Evolutionary conservation across 1,140 invertebrate genomes (phyloP).

Genomic region (Atta colombica): DNA sequence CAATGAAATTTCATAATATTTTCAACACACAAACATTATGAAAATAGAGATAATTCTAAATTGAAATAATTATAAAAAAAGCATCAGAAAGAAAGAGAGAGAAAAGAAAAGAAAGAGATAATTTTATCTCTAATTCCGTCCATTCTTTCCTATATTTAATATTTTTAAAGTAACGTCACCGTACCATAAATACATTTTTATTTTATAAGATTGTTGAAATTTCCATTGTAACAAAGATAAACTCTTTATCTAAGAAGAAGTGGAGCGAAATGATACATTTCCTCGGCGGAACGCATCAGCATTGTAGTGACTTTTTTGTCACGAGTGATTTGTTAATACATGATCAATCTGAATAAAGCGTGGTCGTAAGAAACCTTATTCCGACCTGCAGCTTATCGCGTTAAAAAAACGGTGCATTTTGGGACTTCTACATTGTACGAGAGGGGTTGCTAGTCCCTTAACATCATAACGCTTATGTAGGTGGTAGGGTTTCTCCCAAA

Average conservation of each 20-base stretch:
- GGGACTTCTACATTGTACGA: slow-evolving; percentile 63
- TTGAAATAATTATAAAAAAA: background rate
- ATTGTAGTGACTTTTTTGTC: background rate
- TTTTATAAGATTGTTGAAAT: background rate
- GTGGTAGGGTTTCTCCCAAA: slow-evolving; percentile 46
- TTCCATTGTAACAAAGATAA: background rate
- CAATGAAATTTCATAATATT: background rate
- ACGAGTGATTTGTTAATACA: slow-evolving; percentile 69
- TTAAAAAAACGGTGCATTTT: slow-evolving; percentile 71
- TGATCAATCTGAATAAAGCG: slow-evolving; percentile 65
- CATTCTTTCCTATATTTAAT: background rate
- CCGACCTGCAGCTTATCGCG: slow-evolving; percentile 69
- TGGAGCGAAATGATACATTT: background rate
- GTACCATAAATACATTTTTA: background rate
- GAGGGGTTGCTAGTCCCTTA: slow-evolving; percentile 68
- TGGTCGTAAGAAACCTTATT: slow-evolving; percentile 72
- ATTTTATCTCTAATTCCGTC: background rate
- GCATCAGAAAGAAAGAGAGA: background rate
- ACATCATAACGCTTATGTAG: slow-evolving; percentile 76
- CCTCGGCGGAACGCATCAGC: background rate
- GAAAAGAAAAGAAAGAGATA: background rate
- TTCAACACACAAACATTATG: background rate
- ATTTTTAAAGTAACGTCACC: background rate
- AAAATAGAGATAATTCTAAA: background rate
- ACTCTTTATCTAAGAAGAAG: background rate